These are phyloP conservation scores for Epinephelus moara DNA, from an alignment of 2,113 vertebrate species.

Conservation along the genomic window DNA sequence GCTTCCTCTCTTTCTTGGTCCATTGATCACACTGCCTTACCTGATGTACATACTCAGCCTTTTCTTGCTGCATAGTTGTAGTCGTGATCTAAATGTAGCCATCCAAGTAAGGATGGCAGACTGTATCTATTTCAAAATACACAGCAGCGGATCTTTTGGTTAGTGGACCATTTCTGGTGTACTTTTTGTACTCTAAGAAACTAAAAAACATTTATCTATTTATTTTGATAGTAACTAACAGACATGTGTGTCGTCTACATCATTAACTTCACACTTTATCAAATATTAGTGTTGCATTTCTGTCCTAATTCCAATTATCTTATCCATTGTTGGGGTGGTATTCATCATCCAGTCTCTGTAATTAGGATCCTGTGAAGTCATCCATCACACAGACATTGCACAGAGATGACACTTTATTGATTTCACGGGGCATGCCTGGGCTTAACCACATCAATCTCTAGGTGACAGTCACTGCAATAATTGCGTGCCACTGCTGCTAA, in stretches of 20 bases:
- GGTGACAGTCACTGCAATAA: constrained; percentile 73
- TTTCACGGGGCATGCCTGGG: constrained; percentile 70
- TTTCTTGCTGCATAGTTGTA: not conserved
- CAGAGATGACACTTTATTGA: constrained; percentile 81
- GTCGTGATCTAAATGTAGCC: not conserved
- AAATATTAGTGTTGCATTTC: constrained; percentile 58
- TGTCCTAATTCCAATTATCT: constrained; percentile 70
- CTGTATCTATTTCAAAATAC: not conserved
- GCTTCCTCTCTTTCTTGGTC: constrained; percentile 22
- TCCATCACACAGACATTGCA: constrained; percentile 75
- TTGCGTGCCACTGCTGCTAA: constrained; percentile 71
- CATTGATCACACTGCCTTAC: not conserved
- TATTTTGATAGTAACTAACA: not conserved
- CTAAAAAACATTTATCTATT: not conserved
- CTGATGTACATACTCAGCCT: not conserved
- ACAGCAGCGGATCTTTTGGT: not conserved
- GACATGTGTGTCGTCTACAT: constrained; percentile 6
- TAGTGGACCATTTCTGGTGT: not conserved
- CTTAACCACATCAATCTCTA: constrained; percentile 76
- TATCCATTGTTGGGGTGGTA: constrained; percentile 66
- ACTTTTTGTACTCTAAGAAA: not conserved
- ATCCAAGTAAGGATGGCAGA: not conserved
- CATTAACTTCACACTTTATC: constrained; percentile 59
- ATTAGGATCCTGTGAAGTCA: constrained; percentile 80
- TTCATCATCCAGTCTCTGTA: constrained; percentile 73